Evolutionary conservation across 2,888 invertebrate genomes (phyloP).

Genomic region (Papilio demoleus): DNA sequence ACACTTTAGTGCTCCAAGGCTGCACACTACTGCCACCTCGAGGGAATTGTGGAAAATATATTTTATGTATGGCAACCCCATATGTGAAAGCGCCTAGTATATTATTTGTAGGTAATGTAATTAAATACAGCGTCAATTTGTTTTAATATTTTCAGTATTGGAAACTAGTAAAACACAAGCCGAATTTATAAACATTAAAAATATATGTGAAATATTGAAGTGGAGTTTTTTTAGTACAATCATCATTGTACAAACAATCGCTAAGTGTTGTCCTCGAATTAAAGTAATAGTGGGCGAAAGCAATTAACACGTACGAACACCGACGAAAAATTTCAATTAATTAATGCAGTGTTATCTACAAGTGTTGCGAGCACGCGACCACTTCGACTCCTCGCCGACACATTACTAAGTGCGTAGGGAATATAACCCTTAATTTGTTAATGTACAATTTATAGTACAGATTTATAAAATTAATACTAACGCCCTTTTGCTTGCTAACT

Average conservation of each 20-base stretch:
- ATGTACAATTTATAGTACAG: conserved; percentile 16
- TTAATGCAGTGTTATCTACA: conserved; percentile 63
- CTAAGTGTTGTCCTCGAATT: conserved; percentile 27
- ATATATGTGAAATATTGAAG: neutral
- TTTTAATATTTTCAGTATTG: neutral
- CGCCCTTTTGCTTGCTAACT: too few species aligned
- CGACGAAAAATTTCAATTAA: conserved; percentile 69
- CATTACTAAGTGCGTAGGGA: conserved; percentile 35
- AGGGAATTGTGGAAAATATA: conserved; percentile 1
- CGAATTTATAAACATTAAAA: neutral
- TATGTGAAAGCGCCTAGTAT: neutral
- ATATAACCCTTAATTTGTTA: conserved; percentile 32
- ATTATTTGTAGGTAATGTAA: neutral
- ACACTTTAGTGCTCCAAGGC: conserved; percentile 8
- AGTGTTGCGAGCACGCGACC: conserved; percentile 67
- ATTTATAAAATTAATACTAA: conserved; percentile 15
- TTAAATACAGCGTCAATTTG: neutral
- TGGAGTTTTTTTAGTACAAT: conserved; percentile 45
- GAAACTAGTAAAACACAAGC: neutral
- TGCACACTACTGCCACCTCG: conserved; percentile 9
- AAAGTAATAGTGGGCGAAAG: conserved; percentile 62
- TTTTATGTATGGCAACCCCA: neutral
- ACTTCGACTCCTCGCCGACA: conserved; percentile 29
- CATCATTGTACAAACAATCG: conserved; percentile 45
- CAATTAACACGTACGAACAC: conserved; percentile 66